Evolutionary conservation across 2,888 invertebrate genomes (phyloP).

Genomic region (Papilio elwesi): DNA sequence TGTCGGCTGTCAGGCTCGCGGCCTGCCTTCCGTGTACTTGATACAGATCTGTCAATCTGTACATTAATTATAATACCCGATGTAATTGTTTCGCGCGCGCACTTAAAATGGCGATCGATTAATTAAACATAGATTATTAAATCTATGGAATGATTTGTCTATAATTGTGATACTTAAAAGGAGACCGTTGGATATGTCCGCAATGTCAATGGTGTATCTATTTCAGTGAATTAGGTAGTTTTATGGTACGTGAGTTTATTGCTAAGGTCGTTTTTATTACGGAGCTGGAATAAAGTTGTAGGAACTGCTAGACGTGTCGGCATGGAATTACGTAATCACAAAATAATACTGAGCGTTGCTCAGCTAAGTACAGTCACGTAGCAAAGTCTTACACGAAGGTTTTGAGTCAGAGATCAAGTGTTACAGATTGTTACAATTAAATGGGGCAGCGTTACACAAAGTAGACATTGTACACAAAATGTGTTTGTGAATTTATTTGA

Average conservation of each 20-base stretch:
- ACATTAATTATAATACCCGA: not conserved
- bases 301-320: constrained; percentile 8
- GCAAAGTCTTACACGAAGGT: not conserved
- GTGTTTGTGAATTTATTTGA: not conserved
- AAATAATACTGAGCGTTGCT: not conserved
- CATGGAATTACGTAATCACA: not conserved
- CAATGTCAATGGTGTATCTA: not conserved
- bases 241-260: constrained; percentile 2
- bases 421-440: not conserved
- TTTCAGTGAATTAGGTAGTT: constrained; percentile 16
- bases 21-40: constrained; percentile 26
- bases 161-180: constrained; percentile 12
- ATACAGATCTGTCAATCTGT: constrained; percentile 8
- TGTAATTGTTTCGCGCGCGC: not conserved
- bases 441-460: too few species aligned
- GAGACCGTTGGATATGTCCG: not conserved
- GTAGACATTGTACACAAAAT: not conserved
- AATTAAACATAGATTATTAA: constrained; percentile 21
- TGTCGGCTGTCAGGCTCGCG: not conserved
- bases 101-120: not conserved
- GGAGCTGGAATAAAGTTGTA: not conserved
- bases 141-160: constrained; percentile 2
- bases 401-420: not conserved
- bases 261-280: not conserved
- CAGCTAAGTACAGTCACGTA: too few species aligned